A percentile compares a stretch with the other conserved stretches of the same genome.
Conservation (phyloP, 2,113 vertebrate species). For the Phoenicopterus ruber region DNA sequence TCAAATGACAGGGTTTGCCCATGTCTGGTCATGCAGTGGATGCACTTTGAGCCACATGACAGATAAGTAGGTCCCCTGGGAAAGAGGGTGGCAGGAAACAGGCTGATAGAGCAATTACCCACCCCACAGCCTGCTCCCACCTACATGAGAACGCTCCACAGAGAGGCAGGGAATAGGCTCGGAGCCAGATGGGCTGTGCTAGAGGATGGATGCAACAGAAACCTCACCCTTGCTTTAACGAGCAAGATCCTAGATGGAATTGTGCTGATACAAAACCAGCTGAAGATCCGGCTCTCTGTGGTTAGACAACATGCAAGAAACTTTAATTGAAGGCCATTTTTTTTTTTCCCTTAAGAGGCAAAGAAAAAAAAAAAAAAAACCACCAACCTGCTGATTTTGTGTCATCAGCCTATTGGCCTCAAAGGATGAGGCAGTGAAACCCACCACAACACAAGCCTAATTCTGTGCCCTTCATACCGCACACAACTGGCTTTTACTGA, state of each 20-base stretch:
- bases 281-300: neutral
- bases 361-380: neutral
- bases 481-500: neutral
- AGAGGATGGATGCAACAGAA: constrained; percentile 21
- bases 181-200: neutral
- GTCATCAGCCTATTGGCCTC: neutral
- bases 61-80: neutral
- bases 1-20: neutral
- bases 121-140: neutral
- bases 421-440: neutral
- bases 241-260: neutral
- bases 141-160: neutral
- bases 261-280: constrained; percentile 12
- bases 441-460: neutral
- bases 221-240: constrained; percentile 29
- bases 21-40: neutral
- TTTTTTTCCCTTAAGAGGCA: neutral
- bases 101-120: neutral
- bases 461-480: neutral
- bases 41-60: neutral
- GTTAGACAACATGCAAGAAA: neutral
- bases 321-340: neutral
- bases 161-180: neutral
- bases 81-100: neutral
- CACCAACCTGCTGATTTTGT: neutral